Evolutionary conservation across 2,888 invertebrate genomes (phyloP), one percentile per base, ranked within the genome.

Genomic region (Hipparchia sbordonii): DNA sequence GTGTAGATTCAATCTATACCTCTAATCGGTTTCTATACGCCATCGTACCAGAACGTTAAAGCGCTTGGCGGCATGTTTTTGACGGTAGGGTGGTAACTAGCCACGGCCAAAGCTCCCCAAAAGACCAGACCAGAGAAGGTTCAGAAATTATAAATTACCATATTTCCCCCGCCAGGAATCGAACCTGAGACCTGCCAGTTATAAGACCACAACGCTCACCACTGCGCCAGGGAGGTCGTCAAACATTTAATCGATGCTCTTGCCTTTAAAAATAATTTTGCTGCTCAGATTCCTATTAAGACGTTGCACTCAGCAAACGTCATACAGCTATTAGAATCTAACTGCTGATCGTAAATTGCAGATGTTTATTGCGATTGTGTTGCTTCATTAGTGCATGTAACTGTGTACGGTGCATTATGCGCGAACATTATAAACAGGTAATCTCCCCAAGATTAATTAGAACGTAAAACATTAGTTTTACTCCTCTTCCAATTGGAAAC

Each of bases 361-460:
- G 61, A 73, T 62, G 66, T 73, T 72, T 65, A 59, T 51, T 59
- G 51, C 52, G 48, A 72, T 70, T 75, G 56, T 71, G 23, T 75
- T 70, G 75, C 74, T 75, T 77, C 76, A 76, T 72, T 74, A 72
- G 71, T 68, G 62, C 23, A 54, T 63, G 68, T 54, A 70, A 56
- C 56, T 46, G 70, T 63, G 56, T 63, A 70, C 61, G 46, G 13
- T 70, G 54, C 62, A 56, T 62, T 54, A 39, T 54, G 52, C 65
- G 54, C 65, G 52, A 70, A 63, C 63, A 46, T 70, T 56, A 63
- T 46, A 9, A 46, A 46, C 23, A 46, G 13, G 23, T 63, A 70
- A 56, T 63, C 54, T 56, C 52, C 62, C 39, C 63, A 46, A 66
- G 54, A 56, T 46, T 63, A 52, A 70, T 63, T 54, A 63, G 70